Evolutionary conservation across 1,140 invertebrate genomes (phyloP).

Genomic region (Radopholus similis): DNA sequence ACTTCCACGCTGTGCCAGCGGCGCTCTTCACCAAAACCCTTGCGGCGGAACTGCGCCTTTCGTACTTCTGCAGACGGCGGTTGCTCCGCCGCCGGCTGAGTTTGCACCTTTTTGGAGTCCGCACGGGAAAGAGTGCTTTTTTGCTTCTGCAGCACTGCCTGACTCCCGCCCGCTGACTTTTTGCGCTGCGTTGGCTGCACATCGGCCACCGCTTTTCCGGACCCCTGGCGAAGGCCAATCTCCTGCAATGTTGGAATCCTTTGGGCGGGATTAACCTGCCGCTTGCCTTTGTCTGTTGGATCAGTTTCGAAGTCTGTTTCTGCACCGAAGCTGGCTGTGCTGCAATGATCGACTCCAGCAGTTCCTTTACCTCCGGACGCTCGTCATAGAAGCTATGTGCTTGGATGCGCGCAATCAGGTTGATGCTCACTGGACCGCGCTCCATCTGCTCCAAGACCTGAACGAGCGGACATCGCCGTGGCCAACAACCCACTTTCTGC

Average conservation of each 20-base stretch:
- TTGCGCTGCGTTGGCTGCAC: neutral
- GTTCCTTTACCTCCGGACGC: conserved; percentile 58
- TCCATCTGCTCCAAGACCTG: conserved; percentile 59
- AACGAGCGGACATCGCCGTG: neutral
- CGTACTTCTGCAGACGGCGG: neutral
- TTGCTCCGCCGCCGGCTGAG: neutral
- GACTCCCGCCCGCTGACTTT: neutral
- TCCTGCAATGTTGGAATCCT: neutral
- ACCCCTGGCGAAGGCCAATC: neutral
- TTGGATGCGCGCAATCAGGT: conserved; percentile 52
- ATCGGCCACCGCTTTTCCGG: neutral
- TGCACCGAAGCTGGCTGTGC: conserved; percentile 55
- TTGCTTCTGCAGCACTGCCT: neutral
- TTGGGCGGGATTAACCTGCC: neutral
- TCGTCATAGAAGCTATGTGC: conserved; percentile 56
- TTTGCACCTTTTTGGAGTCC: neutral
- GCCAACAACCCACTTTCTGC: conserved; percentile 26
- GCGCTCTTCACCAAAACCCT: conserved; percentile 34
- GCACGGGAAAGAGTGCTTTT: neutral
- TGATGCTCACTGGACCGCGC: conserved; percentile 54
- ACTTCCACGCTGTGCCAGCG: conserved; percentile 55
- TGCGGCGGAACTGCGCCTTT: neutral
- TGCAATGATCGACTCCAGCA: conserved; percentile 56
- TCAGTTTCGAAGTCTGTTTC: conserved; percentile 55
- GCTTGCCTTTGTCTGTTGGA: conserved; percentile 41